Conservation (phyloP, 2,888 invertebrate species). For the Lissocephala sabroskyi region DNA sequence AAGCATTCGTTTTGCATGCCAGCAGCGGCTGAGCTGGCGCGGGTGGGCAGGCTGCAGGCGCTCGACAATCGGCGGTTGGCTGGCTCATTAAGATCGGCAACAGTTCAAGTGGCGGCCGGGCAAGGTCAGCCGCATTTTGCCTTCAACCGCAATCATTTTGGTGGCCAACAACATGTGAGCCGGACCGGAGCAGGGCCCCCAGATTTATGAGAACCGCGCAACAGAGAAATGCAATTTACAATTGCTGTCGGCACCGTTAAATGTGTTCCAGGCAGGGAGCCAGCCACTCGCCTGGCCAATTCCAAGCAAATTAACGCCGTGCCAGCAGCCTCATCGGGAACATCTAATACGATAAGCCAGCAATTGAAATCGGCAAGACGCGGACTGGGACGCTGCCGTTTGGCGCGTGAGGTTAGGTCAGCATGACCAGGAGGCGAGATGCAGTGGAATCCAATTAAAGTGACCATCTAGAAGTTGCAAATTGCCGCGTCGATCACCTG, state of each 20-base stretch:
- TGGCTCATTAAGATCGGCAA: slow-evolving; percentile 46
- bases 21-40: background rate
- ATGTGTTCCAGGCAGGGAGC: slow-evolving; percentile 34
- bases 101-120: slow-evolving; percentile 30
- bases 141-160: slow-evolving; percentile 51
- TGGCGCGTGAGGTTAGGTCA: slow-evolving; percentile 56
- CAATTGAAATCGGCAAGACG: slow-evolving; percentile 35
- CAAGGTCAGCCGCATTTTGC: slow-evolving; percentile 42
- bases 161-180: slow-evolving; percentile 10
- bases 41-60: slow-evolving; percentile 9
- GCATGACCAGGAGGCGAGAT: slow-evolving; percentile 26
- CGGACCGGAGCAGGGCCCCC: slow-evolving; percentile 14
- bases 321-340: slow-evolving; percentile 14
- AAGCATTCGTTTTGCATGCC: slow-evolving; percentile 1
- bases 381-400: background rate
- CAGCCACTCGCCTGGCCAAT: slow-evolving; percentile 22
- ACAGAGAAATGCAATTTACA: slow-evolving; percentile 50
- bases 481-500: slow-evolving; percentile 34
- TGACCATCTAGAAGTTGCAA: slow-evolving; percentile 42
- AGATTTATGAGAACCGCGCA: slow-evolving; percentile 47
- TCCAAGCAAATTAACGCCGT: slow-evolving; percentile 56
- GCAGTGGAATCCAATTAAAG: slow-evolving; percentile 56
- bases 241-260: slow-evolving; percentile 53
- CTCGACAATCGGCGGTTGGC: background rate
- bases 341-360: slow-evolving; percentile 55